Base-by-base conservation (phyloP, 2,888 invertebrate genomes). In the Drosophila quinaria region DNA sequence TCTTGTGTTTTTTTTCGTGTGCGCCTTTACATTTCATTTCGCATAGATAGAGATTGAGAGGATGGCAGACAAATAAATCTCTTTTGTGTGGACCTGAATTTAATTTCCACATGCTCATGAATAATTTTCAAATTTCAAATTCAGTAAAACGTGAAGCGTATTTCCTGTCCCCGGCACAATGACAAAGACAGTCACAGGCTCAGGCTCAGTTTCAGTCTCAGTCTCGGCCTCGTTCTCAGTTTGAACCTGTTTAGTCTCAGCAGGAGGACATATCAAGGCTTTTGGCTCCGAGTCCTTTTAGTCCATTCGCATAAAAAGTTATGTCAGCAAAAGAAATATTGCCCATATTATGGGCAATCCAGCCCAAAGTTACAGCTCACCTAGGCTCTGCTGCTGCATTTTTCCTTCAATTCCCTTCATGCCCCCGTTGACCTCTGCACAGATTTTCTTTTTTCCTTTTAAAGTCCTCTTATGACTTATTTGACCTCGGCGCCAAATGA, bases 71-170 rank as follows among this genome's bases (percentile, higher is more conserved):
- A 80, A 76, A 90, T 91, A 90, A 90, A 90, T 90, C 91, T 90
- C 89, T 76, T 87, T 89, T 89, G 78, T 86, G 85, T 80, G 91
- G 87, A 90, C 86, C 86, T 90, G 91, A 91, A 90, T 90, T 90
- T 83, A 87, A 90, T 90, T 90, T 90, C 91, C 90, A 81, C 90
- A 87, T 81, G 90, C 90, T 91, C 90, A 90, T 90, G 91, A 90
- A 90, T 91, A 90, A 90, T 91, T 91, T 90, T 91, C 87, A 90
- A 90, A 90, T 91, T 91, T 89, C 74, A 86, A 89, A 83, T 87
- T 89, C 87, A 90, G 75, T 80, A 77, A 89, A 88, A 86, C 79
- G 87, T 83, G 71, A 86, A 84, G 86, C 88, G 87, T 89, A 81
- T 81, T 89, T 86, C 86, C 86, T 79, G 78, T 63, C 50, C 50